Evolutionary conservation across 2,797 vertebrate species (phyloP), one percentile per base, ranked within the genome.

Genomic region (Babyrousa celebensis): DNA sequence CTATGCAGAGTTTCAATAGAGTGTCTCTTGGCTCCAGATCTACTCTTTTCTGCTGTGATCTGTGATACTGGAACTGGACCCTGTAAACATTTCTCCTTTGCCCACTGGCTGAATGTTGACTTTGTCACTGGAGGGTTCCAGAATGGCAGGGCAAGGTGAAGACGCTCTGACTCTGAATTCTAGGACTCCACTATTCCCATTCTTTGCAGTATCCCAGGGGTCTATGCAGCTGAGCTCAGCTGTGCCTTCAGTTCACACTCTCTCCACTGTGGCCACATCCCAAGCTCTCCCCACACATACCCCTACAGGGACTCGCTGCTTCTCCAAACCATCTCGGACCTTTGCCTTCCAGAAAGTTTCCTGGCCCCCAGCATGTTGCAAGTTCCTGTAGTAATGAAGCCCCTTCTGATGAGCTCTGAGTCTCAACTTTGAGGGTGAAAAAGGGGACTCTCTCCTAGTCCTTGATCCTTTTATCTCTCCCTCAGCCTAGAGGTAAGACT

Each of bases 1-100:
- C 17, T 8, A 1, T 23, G 15, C 25, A 43, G 15, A 2, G 20
- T n/a, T 21, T 75, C 27, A 11, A 6, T 1, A 6, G 4, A 11
- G 14, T 6, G 11, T 60, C 67, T 67, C 67, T 80, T 36, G 58
- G 5, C 14, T 91, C 36, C 15, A 77, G 79, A 65, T 8, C 25
- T 3, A 43, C 21, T n/a, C 32, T 74, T 74, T 17, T 48, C 36
- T 65, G 60, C 52, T 27, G 12, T 27, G 21, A 54, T 67, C 27
- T 91, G 65, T 83, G 32, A 63, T 29, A 5, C 8, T 62, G 40
- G 15, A 77, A 36, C 21, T 21, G 62, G 16, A 17, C 14, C 32
- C 63, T n/a, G 27, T 40, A 12, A 36, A 21, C 3, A 3, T 6
- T 6, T 85, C 56, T 74, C 58, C 65, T 67, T 65, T 40, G n/a